Base-by-base conservation (phyloP, 2,888 invertebrate genomes). In the Ceramica pisi region DNA sequence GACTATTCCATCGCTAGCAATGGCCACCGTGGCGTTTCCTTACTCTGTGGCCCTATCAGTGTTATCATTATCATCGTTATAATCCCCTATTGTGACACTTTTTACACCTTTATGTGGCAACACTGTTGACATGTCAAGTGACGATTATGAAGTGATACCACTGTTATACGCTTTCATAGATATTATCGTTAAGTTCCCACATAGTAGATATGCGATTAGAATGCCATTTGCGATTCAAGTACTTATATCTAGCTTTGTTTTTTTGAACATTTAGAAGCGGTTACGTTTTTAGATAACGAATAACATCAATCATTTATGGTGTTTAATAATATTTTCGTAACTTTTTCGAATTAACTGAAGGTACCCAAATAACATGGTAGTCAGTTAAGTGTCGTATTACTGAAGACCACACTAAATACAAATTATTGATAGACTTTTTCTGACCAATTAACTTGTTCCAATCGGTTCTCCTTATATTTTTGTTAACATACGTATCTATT, bases 21-120 rank as follows among this genome's bases (percentile, higher is more conserved):
- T 14, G n/a, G 1, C 56, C 56, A n/a, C 35, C 12, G 3, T n/a
- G n/a, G 0, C 1, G 16, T 41, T 8, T 38, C 38, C 16, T 3
- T 38, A 14, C 21, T 38, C 57, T 57, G n/a, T 57, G 57, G 38
- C 8, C 57, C 12, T 75, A 75, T 60, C 73, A 72, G 46, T 57
- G 21, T 66, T 65, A 75, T 75, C 75, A 44, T 55, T 79, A 79
- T 64, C 79, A 50, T 1, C 26, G 19, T 35, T 44, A 41, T 64
- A 72, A 75, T 75, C 73, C 73, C 73, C 59, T 53, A 79, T 75
- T 75, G 72, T 75, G n/a, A 12, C 26, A 48, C 21, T 72, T 79
- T 79, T 79, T 64, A 79, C 79, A 64, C 79, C 56, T 72, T 79
- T 72, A 26, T 53, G 14, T 35, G 48, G 41, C 63, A 78, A 59